Evolutionary conservation across 2,888 invertebrate species (phyloP).

Genomic region (Mimumesa dahlbomi): DNA sequence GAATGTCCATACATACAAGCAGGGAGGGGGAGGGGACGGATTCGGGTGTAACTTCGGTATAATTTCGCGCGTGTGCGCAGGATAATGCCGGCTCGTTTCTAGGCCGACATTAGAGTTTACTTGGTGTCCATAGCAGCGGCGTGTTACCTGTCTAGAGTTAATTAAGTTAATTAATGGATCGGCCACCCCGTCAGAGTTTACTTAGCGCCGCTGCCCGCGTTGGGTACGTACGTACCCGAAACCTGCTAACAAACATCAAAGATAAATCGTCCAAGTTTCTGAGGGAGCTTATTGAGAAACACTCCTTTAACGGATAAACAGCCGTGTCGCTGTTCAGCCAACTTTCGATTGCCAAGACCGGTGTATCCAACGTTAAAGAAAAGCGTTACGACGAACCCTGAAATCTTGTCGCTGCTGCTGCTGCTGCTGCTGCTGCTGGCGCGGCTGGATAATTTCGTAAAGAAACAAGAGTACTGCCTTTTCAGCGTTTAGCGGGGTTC

Average conservation of each 20-base stretch:
- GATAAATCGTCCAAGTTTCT: constrained; percentile 75
- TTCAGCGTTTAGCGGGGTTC: no score
- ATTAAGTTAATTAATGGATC: constrained; percentile 77
- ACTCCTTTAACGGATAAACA: constrained; percentile 43
- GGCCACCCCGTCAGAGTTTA: constrained; percentile 69
- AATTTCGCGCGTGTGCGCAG: constrained; percentile 49
- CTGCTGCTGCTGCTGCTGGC: no score
- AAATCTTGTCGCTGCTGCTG: neutral
- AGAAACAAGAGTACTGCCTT: no score
- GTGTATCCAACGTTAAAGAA: neutral
- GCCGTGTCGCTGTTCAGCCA: constrained; percentile 6
- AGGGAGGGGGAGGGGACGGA: no score
- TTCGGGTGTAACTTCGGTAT: constrained; percentile 33
- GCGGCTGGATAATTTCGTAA: no score
- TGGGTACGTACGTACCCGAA: constrained; percentile 35
- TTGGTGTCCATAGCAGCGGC: constrained; percentile 65
- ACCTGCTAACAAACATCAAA: constrained; percentile 67
- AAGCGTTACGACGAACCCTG: neutral
- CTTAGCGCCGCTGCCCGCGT: constrained; percentile 48
- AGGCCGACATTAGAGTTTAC: constrained; percentile 68
- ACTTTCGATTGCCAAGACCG: constrained; percentile 29
- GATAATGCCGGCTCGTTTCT: constrained; percentile 50
- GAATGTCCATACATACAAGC: no score
- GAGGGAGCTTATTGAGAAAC: constrained; percentile 61
- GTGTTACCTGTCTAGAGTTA: constrained; percentile 72